Percentiles rank a stretch among this genome's conserved stretches.
Conservation (phyloP, 2,888 invertebrate genomes). For the Allolobophora icterica region DNA sequence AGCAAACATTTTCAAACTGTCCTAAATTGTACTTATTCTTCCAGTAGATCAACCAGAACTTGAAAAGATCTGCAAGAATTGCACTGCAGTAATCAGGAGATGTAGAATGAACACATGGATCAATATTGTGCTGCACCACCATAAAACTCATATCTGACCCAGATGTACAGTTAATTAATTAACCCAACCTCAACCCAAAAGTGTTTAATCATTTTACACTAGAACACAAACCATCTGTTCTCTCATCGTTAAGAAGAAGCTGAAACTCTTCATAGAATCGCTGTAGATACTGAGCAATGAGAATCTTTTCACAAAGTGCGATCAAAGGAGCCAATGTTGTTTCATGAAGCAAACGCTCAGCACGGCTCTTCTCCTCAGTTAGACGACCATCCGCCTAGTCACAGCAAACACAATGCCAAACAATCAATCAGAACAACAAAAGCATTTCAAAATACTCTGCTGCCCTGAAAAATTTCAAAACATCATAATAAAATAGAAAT, state of each 20-base stretch:
- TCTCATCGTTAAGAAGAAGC: neutral
- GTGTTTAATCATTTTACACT: neutral
- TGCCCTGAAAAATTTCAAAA: neutral
- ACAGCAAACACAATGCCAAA: neutral
- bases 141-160: neutral
- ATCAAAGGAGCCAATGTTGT: conserved; percentile 3
- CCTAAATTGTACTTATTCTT: too few species aligned
- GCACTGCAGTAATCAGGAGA: too few species aligned
- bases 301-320: neutral
- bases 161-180: neutral
- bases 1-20: too few species aligned
- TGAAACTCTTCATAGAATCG: conserved; percentile 18
- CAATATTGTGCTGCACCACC: neutral
- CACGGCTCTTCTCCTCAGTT: neutral
- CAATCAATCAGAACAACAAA: neutral
- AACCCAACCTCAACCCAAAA: neutral
- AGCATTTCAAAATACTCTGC: neutral
- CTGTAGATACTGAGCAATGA: conserved; percentile 1
- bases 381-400: neutral
- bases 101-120: neutral
- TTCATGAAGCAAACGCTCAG: neutral
- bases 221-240: conserved; percentile 21
- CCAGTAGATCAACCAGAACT: too few species aligned
- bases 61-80: too few species aligned
- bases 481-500: too few species aligned